These are phyloP conservation scores for Plagodis dolabraria DNA, from an alignment of 2,888 invertebrate genomes.

Conservation along the genomic window DNA sequence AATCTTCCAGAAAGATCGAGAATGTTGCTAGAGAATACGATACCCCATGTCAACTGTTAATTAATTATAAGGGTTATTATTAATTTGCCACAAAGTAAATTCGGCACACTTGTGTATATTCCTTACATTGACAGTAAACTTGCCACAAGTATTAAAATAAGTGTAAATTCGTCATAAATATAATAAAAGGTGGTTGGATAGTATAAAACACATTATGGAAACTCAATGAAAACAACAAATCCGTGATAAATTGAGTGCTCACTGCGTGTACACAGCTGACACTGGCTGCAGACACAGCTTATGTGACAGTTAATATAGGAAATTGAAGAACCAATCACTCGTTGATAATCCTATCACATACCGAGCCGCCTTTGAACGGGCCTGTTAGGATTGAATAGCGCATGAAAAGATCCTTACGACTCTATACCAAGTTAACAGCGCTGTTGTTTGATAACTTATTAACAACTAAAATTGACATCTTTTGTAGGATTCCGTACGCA, in stretches of 20 bases:
- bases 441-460: too few species aligned
- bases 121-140: too few species aligned
- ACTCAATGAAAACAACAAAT: slow-evolving; percentile 8
- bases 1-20: too few species aligned
- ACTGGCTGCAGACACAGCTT: slow-evolving; percentile 18
- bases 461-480: too few species aligned
- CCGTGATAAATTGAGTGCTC: slow-evolving; percentile 20
- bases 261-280: slow-evolving; percentile 31
- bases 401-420: slow-evolving; percentile 1
- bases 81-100: too few species aligned
- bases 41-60: too few species aligned
- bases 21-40: too few species aligned
- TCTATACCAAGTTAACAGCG: slow-evolving; percentile 6
- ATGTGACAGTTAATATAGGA: slow-evolving; percentile 7
- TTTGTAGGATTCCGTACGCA: too few species aligned
- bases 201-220: background rate
- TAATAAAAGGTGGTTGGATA: background rate
- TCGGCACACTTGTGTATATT: too few species aligned
- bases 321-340: slow-evolving; percentile 53
- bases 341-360: slow-evolving; percentile 60
- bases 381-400: slow-evolving; percentile 42
- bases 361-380: slow-evolving; percentile 40
- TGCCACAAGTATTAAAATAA: too few species aligned
- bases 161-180: background rate
- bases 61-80: too few species aligned